Evolutionary conservation across 1,140 invertebrate species (phyloP), one percentile per base, ranked within the genome.

Genomic region (Drosophila trapezifrons): DNA sequence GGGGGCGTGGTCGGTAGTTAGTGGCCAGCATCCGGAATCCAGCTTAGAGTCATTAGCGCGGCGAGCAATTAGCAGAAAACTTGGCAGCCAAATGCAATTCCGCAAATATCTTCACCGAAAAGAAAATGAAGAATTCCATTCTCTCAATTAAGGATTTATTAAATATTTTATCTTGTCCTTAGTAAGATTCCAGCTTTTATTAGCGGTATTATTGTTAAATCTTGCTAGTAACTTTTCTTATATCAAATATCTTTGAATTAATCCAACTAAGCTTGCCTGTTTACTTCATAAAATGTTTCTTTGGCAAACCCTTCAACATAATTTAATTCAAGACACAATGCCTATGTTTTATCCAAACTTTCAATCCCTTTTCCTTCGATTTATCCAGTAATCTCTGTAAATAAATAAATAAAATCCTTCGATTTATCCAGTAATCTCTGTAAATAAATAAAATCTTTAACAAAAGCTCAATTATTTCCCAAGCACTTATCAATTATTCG

Each of bases 41-140:
- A 46, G 67, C 74, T 46, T 10, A 27, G 59, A 71, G 72, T 84
- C 80, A 84, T 84, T 84, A 84, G 72, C 63, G 73, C 51, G 29
- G 17, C 45, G 20, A 37, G 81, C 77, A 80, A 84, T 84, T 72
- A 72, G 66, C 52, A 72, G 35, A 17, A 71, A 37, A 58, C 43
- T 71, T 72, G 69, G 66, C 66, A 72, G 66, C 52, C 47, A 58
- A 58, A 71, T 70, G 65, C 67, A 71, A 47, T 57, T 47, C 42
- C 51, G 15, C 40, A 25, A 49, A 67, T 66, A 66, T 38, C 43
- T 47, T 47, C 32, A 38, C 18, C 13, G 22, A 25, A 29, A 60
- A 38, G 46, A 37, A 37, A 25, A 10, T 65, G 60, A 42, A 43
- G 45, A 52, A 52, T 43, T 64, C 35, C 15, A n/a, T 10, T 22